Evolutionary conservation across 2,888 invertebrate genomes (phyloP), one percentile per base, ranked within the genome.

Genomic region (Sminthurinus aureus): DNA sequence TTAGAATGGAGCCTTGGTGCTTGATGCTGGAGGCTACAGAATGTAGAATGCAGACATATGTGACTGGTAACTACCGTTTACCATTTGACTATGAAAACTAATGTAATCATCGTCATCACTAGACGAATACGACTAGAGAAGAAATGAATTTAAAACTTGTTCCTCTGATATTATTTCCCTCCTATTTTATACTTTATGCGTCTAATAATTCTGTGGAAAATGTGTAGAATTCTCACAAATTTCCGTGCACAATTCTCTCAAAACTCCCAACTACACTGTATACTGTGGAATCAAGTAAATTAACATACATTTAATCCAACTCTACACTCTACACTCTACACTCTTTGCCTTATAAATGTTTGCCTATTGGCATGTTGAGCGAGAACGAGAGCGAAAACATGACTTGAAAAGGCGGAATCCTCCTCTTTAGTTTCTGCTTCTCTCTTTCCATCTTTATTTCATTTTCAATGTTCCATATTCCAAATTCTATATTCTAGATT

Each of bases 231-330:
- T 38, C 6, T 38, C 38, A 38, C 38, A 38, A 38, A 38, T 38
- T 38, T 6, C n/a, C n/a, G n/a, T n/a, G n/a, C 38, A 38, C 38
- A 38, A 38, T 38, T 38, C 38, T n/a, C n/a, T n/a, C n/a, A n/a
- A n/a, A 38, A 38, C 38, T 38, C 38, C 38, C 38, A 38, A 38
- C 38, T 38, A 38, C n/a, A n/a, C n/a, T n/a, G n/a, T n/a, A n/a
- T n/a, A n/a, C n/a, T n/a, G n/a, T 52, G 9, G 58, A 58, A 13
- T 18, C 2, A 58, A 58, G n/a, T 69, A 20, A 69, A 69, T 69
- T 69, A 69, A 20, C 67, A 69, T 69, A n/a, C 67, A 69, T 69
- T 69, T 69, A 69, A 69, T 69, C 67, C 9, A 69, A 20, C 22
- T 69, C 18, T 20, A 22, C 9, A 58, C 9, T 12, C 11, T 58